A percentile compares a stretch with the other conserved stretches of the same genome.
Evolutionary conservation across 2,797 vertebrate species (phyloP).

Genomic region (Bovichtus diacanthus): DNA sequence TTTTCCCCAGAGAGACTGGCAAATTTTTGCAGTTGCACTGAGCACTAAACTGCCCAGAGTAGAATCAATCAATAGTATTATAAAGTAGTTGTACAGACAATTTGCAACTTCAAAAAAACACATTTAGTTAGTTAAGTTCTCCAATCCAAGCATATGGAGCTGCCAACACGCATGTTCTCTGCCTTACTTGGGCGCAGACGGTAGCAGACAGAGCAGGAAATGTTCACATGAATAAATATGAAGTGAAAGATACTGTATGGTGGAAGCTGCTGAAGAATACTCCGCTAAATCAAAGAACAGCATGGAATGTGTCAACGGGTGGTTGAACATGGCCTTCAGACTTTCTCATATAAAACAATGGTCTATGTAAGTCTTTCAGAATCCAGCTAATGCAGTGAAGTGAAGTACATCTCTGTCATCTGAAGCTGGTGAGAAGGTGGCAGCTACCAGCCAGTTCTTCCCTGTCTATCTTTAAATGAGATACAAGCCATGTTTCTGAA

Average conservation of each 20-base stretch:
- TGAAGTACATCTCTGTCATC: slow-evolving; percentile 44
- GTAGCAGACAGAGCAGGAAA: slow-evolving; percentile 32
- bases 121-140: neutral
- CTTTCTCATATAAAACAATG: slow-evolving; percentile 23
- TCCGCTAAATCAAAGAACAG: slow-evolving; percentile 40
- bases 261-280: slow-evolving; percentile 28
- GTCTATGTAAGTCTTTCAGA: slow-evolving; percentile 20
- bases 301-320: slow-evolving; percentile 28
- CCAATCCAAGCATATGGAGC: slow-evolving; percentile 1
- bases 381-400: slow-evolving; percentile 40
- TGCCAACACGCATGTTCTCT: slow-evolving; percentile 1
- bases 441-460: slow-evolving; percentile 11
- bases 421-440: slow-evolving; percentile 14
- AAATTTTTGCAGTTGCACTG: neutral
- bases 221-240: slow-evolving; percentile 54
- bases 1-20: neutral
- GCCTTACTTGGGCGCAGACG: neutral
- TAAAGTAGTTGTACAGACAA: neutral
- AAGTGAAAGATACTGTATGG: slow-evolving; percentile 20
- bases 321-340: slow-evolving; percentile 55
- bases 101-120: neutral
- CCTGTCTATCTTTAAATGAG: slow-evolving; percentile 2
- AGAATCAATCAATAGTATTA: neutral
- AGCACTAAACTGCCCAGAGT: too few species aligned
- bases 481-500: neutral